phyloP scores from a whole-genome alignment of 2,113 vertebrate species.

The Vulpes lagopus region DNA sequence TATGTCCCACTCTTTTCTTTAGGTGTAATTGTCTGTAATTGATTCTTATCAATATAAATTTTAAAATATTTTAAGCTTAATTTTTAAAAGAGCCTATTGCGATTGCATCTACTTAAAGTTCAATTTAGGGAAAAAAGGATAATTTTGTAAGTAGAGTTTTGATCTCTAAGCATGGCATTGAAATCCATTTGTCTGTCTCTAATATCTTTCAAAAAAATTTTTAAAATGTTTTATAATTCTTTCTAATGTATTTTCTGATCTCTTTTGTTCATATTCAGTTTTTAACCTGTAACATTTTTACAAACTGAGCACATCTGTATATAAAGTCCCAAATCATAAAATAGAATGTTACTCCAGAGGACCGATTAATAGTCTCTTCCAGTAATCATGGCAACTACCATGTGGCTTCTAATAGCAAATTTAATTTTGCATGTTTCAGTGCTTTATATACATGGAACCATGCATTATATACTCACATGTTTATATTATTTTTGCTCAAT shows the following conservation, averaged over 20 bases:
- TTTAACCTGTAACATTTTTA: background rate
- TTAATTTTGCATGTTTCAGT: background rate
- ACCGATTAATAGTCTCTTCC: background rate
- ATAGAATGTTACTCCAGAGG: background rate
- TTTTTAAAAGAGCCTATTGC: background rate
- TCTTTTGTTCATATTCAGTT: background rate
- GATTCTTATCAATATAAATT: background rate
- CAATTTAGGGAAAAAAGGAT: background rate
- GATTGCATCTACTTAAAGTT: background rate
- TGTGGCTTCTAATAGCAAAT: background rate
- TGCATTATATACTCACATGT: background rate
- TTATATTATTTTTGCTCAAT: background rate
- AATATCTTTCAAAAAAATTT: background rate
- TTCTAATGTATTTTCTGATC: background rate
- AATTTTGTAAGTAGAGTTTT: background rate
- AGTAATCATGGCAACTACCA: background rate
- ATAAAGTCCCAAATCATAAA: background rate
- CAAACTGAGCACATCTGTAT: background rate
- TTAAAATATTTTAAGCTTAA: background rate
- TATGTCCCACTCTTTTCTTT: background rate
- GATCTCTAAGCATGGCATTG: background rate
- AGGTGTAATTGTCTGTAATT: background rate
- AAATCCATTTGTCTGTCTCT: background rate
- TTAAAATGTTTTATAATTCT: background rate
- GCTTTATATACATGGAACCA: background rate